Evolutionary conservation across 2,888 invertebrate genomes (phyloP), one percentile per base, ranked within the genome.

Genomic region (Eristalis arbustorum): DNA sequence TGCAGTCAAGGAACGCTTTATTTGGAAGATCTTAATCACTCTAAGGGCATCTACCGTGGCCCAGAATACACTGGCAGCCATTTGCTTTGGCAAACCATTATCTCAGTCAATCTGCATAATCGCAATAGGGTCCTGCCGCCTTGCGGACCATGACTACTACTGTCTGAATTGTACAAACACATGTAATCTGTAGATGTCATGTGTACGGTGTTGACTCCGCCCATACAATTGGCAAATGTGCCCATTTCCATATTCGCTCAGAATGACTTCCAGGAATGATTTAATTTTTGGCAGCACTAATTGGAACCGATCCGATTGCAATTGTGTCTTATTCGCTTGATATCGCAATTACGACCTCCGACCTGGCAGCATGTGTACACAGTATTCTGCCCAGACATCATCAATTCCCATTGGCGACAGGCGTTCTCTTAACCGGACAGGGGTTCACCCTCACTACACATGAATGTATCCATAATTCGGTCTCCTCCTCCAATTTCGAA

Each of bases 201-300:
- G 34, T 11, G 11, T 37, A 37, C 11, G 34, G 2, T 37, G 37
- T 13, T 13, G 42, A 56, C 37, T 28, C 34, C 59, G 11, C 25
- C 57, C 61, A 40, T 59, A 61, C 64, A 84, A 66, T 84, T 79
- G 84, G 79, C 84, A 84, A 79, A 79, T 75, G 62, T 67, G 69
- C 71, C 74, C 69, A 79, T 71, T 66, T 64, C 61, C 66, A 79
- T 71, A 79, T 79, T 42, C 56, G 74, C 69, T 64, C 79, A 56
- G 62, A 75, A 84, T 71, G 56, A 71, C 78, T 71, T 78, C 56
- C 37, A 69, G 61, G 40, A 84, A 64, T 85, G 80, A 76, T 81
- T 85, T 85, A 81, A 73, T 81, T 85, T 81, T 81, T 85, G 76
- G 81, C 84, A 85, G 40, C 81, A 73, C 73, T 81, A 76, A 85